Percentiles rank a stretch among this genome's conserved stretches.
These are phyloP conservation scores for Apoda limacodes DNA, from an alignment of 2,888 invertebrate species.

Conservation along the genomic window DNA sequence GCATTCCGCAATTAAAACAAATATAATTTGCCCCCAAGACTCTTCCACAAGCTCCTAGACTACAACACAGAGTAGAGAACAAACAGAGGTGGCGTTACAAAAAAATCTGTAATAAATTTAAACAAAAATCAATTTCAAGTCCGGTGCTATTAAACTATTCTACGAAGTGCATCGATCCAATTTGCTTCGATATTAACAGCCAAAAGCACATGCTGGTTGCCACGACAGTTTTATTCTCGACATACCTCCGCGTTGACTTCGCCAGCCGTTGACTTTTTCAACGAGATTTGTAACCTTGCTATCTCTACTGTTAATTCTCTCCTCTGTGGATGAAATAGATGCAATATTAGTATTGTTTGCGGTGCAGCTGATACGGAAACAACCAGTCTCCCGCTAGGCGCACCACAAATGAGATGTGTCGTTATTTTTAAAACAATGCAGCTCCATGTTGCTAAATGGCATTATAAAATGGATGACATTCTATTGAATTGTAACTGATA, in stretches of 20 bases:
- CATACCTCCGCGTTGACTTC: constrained; percentile 66
- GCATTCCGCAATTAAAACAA: no score
- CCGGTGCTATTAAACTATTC: no score
- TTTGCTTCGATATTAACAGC: constrained; percentile 27
- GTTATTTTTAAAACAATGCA: no score
- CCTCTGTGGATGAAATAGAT: constrained; percentile 59
- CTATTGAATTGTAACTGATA: no score
- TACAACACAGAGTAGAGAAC: constrained; percentile 33
- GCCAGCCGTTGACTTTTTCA: constrained; percentile 62
- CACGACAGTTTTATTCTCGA: constrained; percentile 18
- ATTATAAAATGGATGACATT: no score
- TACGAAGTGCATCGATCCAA: no score
- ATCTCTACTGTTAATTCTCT: constrained; percentile 63
- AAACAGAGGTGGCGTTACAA: constrained; percentile 28
- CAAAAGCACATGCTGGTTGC: constrained; percentile 35
- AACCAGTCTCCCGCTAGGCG: no score
- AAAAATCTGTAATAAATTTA: no score
- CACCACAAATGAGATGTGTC: no score
- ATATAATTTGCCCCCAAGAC: constrained; percentile 24
- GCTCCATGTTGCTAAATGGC: no score
- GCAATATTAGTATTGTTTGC: constrained; percentile 7
- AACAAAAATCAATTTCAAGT: no score
- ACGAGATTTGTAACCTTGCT: constrained; percentile 52
- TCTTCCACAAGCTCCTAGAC: constrained; percentile 28
- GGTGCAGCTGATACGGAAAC: no score